These are phyloP conservation scores for Andrena minutula DNA, from an alignment of 2,888 invertebrate species.

Conservation along the genomic window DNA sequence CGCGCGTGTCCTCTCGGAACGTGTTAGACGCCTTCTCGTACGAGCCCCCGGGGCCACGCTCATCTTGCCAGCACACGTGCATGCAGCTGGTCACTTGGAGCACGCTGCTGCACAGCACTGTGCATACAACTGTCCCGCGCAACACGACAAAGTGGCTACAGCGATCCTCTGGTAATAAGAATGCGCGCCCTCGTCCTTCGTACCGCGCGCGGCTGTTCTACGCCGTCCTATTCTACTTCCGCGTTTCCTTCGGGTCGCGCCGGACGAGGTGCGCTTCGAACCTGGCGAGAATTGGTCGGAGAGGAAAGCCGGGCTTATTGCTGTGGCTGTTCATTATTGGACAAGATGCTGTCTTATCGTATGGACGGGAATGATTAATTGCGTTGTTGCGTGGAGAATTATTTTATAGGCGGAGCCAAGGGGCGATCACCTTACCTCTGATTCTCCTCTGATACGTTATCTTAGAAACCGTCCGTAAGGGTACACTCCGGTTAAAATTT, in stretches of 20 bases:
- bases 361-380: too few species aligned
- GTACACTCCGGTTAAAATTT: too few species aligned
- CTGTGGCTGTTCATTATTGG: too few species aligned
- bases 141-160: conserved; percentile 15
- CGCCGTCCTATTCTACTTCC: conserved; percentile 26
- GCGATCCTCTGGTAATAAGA: conserved; percentile 20
- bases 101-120: conserved; percentile 6
- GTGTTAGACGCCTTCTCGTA: conserved; percentile 57
- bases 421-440: too few species aligned
- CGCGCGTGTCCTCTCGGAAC: conserved; percentile 67
- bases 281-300: too few species aligned
- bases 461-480: too few species aligned
- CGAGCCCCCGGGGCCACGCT: conserved; percentile 51
- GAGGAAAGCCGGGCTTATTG: too few species aligned
- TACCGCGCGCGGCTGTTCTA: conserved; percentile 1
- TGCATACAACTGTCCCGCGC: conserved; percentile 32
- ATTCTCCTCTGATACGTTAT: too few species aligned
- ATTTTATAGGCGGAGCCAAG: too few species aligned
- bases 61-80: conserved; percentile 64
- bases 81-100: conserved; percentile 53
- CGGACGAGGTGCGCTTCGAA: too few species aligned
- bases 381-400: too few species aligned
- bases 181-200: conserved; percentile 4
- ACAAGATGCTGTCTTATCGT: too few species aligned
- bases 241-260: background rate